Conservation (phyloP, 2,888 invertebrate species). For the Pteria penguin region DNA sequence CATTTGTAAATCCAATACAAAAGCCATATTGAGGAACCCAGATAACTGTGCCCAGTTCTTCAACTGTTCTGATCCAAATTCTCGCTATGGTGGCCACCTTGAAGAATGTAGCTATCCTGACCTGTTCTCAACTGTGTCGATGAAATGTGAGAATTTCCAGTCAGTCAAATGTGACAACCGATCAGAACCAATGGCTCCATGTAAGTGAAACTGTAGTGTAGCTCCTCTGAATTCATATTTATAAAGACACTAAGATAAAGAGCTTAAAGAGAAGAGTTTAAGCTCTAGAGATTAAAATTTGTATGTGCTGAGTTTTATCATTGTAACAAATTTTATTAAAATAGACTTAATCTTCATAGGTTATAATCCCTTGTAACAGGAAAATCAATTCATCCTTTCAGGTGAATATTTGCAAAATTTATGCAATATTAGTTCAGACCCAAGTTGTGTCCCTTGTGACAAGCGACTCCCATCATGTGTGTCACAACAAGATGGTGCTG, state of each 20-base stretch:
- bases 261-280: too few relatives aligned
- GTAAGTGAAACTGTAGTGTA: too few relatives aligned
- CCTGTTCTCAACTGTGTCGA: constrained; percentile 46
- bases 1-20: constrained; percentile 49
- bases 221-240: too few relatives aligned
- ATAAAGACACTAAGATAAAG: too few relatives aligned
- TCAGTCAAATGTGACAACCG: constrained; percentile 43
- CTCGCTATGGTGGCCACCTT: constrained; percentile 27
- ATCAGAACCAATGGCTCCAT: constrained; percentile 23
- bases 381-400: too few relatives aligned
- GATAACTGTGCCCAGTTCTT: constrained; percentile 44
- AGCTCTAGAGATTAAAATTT: too few relatives aligned
- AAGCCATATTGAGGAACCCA: constrained; percentile 36
- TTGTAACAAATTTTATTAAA: too few relatives aligned
- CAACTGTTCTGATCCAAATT: constrained; percentile 28
- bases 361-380: too few relatives aligned
- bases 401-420: constrained; percentile 54
- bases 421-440: constrained; percentile 28
- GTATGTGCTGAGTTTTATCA: too few relatives aligned
- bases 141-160: constrained; percentile 44
- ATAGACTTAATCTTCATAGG: too few relatives aligned
- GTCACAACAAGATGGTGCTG: constrained; percentile 43
- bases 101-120: constrained; percentile 54
- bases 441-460: constrained; percentile 48
- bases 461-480: constrained; percentile 53